Evolutionary conservation across 2,113 vertebrate species (phyloP).

Genomic region (Pterophyllum scalare): DNA sequence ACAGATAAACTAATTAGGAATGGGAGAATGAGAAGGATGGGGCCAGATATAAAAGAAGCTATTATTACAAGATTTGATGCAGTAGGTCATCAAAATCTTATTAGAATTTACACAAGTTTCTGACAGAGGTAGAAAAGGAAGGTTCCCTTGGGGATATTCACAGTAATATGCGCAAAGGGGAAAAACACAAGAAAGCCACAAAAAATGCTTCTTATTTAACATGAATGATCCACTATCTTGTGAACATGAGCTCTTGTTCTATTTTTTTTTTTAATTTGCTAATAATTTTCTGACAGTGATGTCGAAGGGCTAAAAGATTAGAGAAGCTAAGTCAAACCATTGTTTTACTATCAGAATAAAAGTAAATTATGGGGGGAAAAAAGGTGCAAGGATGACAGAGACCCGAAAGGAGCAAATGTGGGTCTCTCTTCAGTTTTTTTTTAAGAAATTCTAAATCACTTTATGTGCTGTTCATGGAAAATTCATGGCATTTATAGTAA

Average conservation of each 20-base stretch:
- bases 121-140: conserved; percentile 44
- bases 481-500: neutral
- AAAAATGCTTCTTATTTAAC: conserved; percentile 48
- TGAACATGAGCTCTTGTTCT: neutral
- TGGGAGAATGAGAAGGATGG: conserved; percentile 15
- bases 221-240: conserved; percentile 34
- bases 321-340: neutral
- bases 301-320: neutral
- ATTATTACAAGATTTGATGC: conserved; percentile 69
- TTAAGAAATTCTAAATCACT: neutral
- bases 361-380: neutral
- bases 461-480: neutral
- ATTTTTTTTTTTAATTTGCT: conserved; percentile 16
- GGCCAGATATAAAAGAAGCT: conserved; percentile 26
- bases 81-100: conserved; percentile 75
- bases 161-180: conserved; percentile 5
- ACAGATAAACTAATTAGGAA: conserved; percentile 2
- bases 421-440: neutral
- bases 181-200: conserved; percentile 8
- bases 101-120: conserved; percentile 72
- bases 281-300: conserved; percentile 44
- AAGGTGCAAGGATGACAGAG: neutral
- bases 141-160: conserved; percentile 24
- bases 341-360: neutral
- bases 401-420: neutral